Evolutionary conservation across 2,113 vertebrate species (phyloP).

Genomic region (Bujurquina vittata): DNA sequence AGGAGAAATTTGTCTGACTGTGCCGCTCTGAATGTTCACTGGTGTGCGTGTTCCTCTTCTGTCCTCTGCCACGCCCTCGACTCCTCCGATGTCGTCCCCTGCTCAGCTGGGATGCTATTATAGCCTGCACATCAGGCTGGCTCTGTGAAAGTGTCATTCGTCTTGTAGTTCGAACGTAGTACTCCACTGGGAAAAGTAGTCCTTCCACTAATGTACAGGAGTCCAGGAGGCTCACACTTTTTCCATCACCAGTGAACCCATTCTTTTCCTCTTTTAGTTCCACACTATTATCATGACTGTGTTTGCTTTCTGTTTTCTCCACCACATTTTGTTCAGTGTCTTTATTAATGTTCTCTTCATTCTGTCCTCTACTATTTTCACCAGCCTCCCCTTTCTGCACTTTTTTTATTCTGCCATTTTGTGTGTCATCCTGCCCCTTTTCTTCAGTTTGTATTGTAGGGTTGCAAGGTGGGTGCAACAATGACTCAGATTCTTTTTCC

Average conservation of each 20-base stretch:
- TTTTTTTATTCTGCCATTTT: background rate
- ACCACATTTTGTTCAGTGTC: background rate
- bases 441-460: background rate
- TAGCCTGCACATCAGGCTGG: conserved; percentile 65
- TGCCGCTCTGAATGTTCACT: background rate
- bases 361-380: background rate
- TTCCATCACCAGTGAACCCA: background rate
- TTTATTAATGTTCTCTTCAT: background rate
- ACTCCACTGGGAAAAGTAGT: conserved; percentile 71
- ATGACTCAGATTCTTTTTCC: background rate
- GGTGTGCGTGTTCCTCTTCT: background rate
- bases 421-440: background rate
- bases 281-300: background rate
- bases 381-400: background rate
- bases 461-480: background rate
- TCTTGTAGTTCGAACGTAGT: conserved; percentile 74
- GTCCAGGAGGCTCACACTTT: conserved; percentile 17
- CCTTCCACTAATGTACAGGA: conserved; percentile 72
- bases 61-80: conserved; percentile 25
- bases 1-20: background rate
- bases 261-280: conserved; percentile 20
- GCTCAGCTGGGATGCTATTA: conserved; percentile 59
- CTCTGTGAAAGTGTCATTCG: conserved; percentile 66
- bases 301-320: conserved; percentile 7
- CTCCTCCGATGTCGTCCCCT: conserved; percentile 30